phyloP scores from a whole-genome alignment of 1,140 invertebrate species.

The Cotesia glomerata region DNA sequence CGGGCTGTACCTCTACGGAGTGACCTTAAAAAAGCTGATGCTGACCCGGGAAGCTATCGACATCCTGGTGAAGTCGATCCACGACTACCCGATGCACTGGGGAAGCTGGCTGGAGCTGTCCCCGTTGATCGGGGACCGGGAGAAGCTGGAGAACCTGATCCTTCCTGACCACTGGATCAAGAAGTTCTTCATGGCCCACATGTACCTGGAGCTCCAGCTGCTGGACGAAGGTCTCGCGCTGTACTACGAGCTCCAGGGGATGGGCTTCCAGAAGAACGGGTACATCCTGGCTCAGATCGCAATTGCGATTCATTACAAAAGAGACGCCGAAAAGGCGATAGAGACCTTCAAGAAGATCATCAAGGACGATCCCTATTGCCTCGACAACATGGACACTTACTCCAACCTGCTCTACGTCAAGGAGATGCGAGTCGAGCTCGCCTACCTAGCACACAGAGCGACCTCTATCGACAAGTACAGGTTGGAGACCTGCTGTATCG shows the following conservation, averaged over 20 bases:
- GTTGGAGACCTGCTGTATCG: slow-evolving; percentile 97
- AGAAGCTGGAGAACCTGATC: slow-evolving; percentile 68
- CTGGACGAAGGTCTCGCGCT: slow-evolving; percentile 88
- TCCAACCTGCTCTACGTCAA: slow-evolving; percentile 96
- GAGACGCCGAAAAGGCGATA: slow-evolving; percentile 91
- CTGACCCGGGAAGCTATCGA: slow-evolving; percentile 76
- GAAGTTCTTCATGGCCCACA: slow-evolving; percentile 89
- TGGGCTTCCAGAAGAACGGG: slow-evolving; percentile 85
- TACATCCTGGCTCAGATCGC: slow-evolving; percentile 94
- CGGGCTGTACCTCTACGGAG: slow-evolving; percentile 88
- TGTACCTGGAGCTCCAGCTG: slow-evolving; percentile 88
- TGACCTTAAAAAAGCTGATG: slow-evolving; percentile 89
- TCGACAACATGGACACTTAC: slow-evolving; percentile 96
- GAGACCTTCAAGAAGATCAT: slow-evolving; percentile 82
- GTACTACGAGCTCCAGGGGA: slow-evolving; percentile 76
- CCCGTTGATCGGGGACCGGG: slow-evolving; percentile 81
- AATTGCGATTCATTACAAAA: slow-evolving; percentile 89
- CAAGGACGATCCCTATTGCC: slow-evolving; percentile 86
- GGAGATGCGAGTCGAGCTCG: slow-evolving; percentile 90
- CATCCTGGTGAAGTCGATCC: slow-evolving; percentile 79
- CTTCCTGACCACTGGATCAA: slow-evolving; percentile 95
- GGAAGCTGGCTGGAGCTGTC: slow-evolving; percentile 93
- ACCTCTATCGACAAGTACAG: slow-evolving; percentile 96
- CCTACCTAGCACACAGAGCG: slow-evolving; percentile 90
- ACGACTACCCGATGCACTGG: slow-evolving; percentile 86